Base-by-base conservation (phyloP, 2,113 vertebrate species). In the Paramormyrops kingsleyae region DNA sequence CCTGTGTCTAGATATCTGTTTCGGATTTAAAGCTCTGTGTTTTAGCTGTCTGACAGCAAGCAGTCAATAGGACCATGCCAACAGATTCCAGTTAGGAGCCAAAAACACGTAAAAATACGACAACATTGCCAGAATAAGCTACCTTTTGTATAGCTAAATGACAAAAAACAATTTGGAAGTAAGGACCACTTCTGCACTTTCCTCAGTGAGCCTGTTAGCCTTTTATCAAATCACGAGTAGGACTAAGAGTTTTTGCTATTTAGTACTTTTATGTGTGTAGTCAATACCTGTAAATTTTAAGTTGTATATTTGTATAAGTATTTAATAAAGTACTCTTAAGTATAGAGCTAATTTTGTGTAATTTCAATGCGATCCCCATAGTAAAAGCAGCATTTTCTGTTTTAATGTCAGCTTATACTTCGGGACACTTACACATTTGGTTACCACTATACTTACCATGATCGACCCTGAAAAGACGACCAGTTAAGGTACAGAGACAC, bases 241-340 rank as follows among this genome's bases (percentile, higher is more conserved):
- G 92, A 90, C 9, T 88, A 52, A 90, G 27, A 84, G 39, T 77
- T 80, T 80, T 80, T 53, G 9, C 15, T 90, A 91, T 88, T 90
- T 86, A 88, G 87, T 91, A 44, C 86, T 56, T 90, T 89, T 44
- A 90, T 92, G 53, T 56, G 86, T 91, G 47, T 89, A 52, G 80
- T 80, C 52, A 84, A 87, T 90, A 80, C 80, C n/a, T 94, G 90
- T 94, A 91, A 89, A 92, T 92, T 90, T 91, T 91, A 91, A 90
- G 91, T 70, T 89, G 52, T 90, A 92, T 74, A 92, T 93, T 90
- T 89, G 92, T 89, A 91, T 47, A 80, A 56, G 42, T 92, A 91
- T 93, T 93, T 87, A 93, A 92, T 93, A 92, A 94, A 94, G 50
- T 92, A 88, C 50, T 92, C 90, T 88, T 89, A 74, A 92, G 91